Conservation (phyloP, 2,797 vertebrate species). For the Gila robusta region DNA sequence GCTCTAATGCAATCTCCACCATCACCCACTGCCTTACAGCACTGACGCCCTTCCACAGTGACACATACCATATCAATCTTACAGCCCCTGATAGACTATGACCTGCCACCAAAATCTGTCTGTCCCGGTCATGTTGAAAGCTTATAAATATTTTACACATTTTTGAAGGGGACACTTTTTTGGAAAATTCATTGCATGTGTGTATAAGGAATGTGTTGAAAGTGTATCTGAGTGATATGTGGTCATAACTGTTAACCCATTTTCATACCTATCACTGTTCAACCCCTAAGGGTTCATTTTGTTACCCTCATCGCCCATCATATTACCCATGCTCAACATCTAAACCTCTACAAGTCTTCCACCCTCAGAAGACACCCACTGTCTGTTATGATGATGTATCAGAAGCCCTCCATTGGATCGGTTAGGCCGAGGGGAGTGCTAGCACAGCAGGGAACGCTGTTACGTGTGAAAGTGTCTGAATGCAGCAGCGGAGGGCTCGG, state of each 20-base stretch:
- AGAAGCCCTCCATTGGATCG: slow-evolving; percentile 49
- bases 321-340: slow-evolving; percentile 5
- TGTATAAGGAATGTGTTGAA: slow-evolving; percentile 8
- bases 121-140: slow-evolving; percentile 19
- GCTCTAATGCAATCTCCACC: slow-evolving; percentile 50
- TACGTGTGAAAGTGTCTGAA: slow-evolving; percentile 40
- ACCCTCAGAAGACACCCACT: slow-evolving; percentile 49
- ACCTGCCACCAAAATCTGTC: slow-evolving; percentile 45
- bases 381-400: slow-evolving; percentile 49
- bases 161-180: slow-evolving; percentile 15
- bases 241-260: slow-evolving; percentile 9
- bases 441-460: slow-evolving; percentile 32
- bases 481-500: slow-evolving; percentile 45
- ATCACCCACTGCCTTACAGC: slow-evolving; percentile 54
- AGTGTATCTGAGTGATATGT: background rate
- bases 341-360: slow-evolving; percentile 27
- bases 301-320: slow-evolving; percentile 12
- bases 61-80: slow-evolving; percentile 52
- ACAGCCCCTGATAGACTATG: slow-evolving; percentile 57
- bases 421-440: slow-evolving; percentile 45
- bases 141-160: slow-evolving; percentile 24
- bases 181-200: background rate
- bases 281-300: slow-evolving; percentile 33
- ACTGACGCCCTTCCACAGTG: slow-evolving; percentile 35
- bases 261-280: slow-evolving; percentile 22